phyloP scores from a whole-genome alignment of 2,113 vertebrate species.

The Gavia stellata region DNA sequence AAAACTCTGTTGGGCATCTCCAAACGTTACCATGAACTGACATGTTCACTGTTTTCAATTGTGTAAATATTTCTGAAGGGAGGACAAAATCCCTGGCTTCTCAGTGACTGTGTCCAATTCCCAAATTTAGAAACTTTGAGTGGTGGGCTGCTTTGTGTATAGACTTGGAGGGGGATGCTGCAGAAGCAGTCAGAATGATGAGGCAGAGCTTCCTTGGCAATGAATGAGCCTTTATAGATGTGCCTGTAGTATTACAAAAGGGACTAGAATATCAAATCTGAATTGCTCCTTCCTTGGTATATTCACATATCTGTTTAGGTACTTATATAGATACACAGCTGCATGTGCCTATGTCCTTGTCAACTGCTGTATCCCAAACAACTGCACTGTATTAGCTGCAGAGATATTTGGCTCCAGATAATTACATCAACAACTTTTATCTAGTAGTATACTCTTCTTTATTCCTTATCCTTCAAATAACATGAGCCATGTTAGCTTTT shows the following conservation, averaged over 20 bases:
- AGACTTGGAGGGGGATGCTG: not conserved
- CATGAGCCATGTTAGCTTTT: not conserved
- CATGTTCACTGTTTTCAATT: not conserved
- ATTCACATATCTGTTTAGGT: not conserved
- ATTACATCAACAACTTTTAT: not conserved
- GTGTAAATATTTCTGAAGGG: not conserved
- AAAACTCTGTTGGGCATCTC: not conserved
- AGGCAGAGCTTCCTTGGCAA: not conserved
- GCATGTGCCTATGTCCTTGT: not conserved
- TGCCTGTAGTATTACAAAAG: not conserved
- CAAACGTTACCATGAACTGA: accelerated
- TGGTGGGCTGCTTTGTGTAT: not conserved
- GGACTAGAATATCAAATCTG: not conserved
- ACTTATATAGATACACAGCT: not conserved
- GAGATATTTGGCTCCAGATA: not conserved
- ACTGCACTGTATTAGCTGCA: not conserved
- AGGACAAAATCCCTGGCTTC: not conserved
- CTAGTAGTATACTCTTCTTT: not conserved
- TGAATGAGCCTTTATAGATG: not conserved
- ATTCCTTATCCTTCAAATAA: not conserved
- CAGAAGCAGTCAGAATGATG: not conserved
- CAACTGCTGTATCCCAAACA: not conserved
- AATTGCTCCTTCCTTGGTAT: not conserved
- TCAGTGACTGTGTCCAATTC: not conserved
- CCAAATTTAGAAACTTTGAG: not conserved